Conservation (phyloP, 2,888 invertebrate species). For the Scrobipalpa costella region DNA sequence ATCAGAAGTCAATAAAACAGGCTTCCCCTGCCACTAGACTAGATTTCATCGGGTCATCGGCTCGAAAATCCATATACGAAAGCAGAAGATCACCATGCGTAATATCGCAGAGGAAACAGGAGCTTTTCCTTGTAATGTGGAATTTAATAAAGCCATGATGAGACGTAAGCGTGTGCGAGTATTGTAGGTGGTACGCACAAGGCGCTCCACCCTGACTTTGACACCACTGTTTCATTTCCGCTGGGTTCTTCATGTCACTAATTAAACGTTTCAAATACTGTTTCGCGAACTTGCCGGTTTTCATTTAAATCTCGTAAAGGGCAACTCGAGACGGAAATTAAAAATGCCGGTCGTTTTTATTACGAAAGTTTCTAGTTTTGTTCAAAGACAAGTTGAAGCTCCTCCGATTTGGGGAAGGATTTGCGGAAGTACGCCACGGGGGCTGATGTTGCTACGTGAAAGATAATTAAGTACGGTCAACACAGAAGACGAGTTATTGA, state of each 20-base stretch:
- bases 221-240: slow-evolving; percentile 63
- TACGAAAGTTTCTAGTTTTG: slow-evolving; percentile 57
- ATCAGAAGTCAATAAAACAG: too few species aligned
- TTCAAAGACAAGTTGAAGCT: slow-evolving; percentile 45
- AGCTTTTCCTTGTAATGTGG: too few species aligned
- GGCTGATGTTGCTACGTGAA: slow-evolving; percentile 38
- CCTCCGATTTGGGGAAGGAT: slow-evolving; percentile 35
- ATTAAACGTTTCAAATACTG: slow-evolving; percentile 48
- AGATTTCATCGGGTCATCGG: too few species aligned
- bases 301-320: slow-evolving; percentile 62
- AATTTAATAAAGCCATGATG: not conserved
- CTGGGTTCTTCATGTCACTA: slow-evolving; percentile 53
- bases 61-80: too few species aligned
- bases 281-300: slow-evolving; percentile 64
- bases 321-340: slow-evolving; percentile 63
- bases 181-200: slow-evolving; percentile 46
- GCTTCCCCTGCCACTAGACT: too few species aligned
- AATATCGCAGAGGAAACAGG: too few species aligned
- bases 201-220: slow-evolving; percentile 41
- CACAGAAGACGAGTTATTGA: too few species aligned
- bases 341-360: slow-evolving; percentile 62
- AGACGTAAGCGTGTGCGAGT: not conserved
- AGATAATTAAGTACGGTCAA: too few species aligned
- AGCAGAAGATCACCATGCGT: too few species aligned
- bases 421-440: slow-evolving; percentile 10